Evolutionary conservation across 2,113 vertebrate genomes (phyloP).

Genomic region (Melanerpes aurifrons): DNA sequence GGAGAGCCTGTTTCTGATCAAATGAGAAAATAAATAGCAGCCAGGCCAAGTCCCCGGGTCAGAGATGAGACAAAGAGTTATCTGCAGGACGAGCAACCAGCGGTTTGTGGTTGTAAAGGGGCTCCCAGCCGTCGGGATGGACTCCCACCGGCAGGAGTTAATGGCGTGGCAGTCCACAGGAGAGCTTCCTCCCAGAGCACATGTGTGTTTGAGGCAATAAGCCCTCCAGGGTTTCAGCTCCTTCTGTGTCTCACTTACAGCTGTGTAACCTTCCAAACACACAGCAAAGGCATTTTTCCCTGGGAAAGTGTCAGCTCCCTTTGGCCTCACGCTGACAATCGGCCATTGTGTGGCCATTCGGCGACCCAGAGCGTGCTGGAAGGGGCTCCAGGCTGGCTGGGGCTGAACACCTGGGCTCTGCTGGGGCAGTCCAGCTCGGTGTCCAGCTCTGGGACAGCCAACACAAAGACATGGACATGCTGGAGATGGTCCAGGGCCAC

Average conservation of each 20-base stretch:
- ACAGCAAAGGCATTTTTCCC: constrained; percentile 50
- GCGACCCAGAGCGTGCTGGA: accelerated
- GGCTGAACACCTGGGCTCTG: constrained; percentile 6
- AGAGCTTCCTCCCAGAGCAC: constrained; percentile 31
- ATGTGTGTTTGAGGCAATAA: constrained; percentile 9
- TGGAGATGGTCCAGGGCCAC: too few relatives aligned
- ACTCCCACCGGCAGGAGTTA: constrained; percentile 60
- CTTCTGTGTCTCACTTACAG: constrained; percentile 27
- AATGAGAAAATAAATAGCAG: constrained; percentile 14
- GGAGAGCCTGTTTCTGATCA: constrained; percentile 44
- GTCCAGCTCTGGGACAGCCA: too few relatives aligned
- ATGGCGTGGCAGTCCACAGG: not conserved
- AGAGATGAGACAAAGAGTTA: not conserved
- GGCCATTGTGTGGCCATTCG: not conserved
- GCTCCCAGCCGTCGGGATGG: not conserved
- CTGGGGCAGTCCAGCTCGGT: not conserved
- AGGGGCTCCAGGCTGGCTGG: not conserved
- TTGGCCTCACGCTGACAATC: constrained; percentile 3
- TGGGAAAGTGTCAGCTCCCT: constrained; percentile 51
- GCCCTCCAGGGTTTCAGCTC: constrained; percentile 40
- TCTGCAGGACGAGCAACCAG: not conserved
- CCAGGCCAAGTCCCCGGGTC: constrained; percentile 7
- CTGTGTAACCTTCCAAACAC: constrained; percentile 45
- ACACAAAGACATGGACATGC: too few relatives aligned
- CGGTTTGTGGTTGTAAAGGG: not conserved